Percentiles rank a stretch among this genome's conserved stretches.
Conservation (phyloP, 2,888 invertebrate genomes). For the Drosophila melanosoma region DNA sequence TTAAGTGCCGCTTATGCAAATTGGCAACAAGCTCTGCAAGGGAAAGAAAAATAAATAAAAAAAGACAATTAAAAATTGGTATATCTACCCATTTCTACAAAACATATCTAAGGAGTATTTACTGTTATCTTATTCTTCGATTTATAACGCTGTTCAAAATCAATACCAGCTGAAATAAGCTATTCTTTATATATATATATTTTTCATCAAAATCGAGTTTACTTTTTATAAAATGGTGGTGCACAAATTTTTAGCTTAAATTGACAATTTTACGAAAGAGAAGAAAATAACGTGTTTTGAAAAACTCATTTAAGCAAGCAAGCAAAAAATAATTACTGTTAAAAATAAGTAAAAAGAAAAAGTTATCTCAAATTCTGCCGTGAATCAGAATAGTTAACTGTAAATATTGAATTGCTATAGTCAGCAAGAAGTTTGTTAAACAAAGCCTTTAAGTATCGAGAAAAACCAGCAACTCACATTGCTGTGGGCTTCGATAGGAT, state of each 20-base stretch:
- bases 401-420: neutral
- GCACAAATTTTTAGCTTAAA: constrained; percentile 45
- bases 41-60: constrained; percentile 30
- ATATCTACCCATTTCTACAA: constrained; percentile 26
- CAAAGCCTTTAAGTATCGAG: neutral
- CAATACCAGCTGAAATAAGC: neutral
- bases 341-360: constrained; percentile 21
- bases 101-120: neutral
- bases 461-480: neutral
- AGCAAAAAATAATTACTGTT: constrained; percentile 28
- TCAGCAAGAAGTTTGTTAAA: neutral
- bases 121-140: neutral
- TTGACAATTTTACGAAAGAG: constrained; percentile 19
- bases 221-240: constrained; percentile 21
- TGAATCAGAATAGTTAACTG: constrained; percentile 1
- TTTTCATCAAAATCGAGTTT: neutral
- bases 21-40: constrained; percentile 42
- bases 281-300: constrained; percentile 1
- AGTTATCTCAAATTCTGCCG: constrained; percentile 18
- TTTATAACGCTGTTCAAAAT: neutral
- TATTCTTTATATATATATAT: too few species aligned
- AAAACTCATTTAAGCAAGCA: constrained; percentile 22
- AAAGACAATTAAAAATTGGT: constrained; percentile 53
- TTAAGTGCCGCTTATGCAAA: constrained; percentile 39
- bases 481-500: constrained; percentile 8